Evolutionary conservation across 2,113 vertebrate genomes (phyloP).

Genomic region (Protobothrops flavoviridis): DNA sequence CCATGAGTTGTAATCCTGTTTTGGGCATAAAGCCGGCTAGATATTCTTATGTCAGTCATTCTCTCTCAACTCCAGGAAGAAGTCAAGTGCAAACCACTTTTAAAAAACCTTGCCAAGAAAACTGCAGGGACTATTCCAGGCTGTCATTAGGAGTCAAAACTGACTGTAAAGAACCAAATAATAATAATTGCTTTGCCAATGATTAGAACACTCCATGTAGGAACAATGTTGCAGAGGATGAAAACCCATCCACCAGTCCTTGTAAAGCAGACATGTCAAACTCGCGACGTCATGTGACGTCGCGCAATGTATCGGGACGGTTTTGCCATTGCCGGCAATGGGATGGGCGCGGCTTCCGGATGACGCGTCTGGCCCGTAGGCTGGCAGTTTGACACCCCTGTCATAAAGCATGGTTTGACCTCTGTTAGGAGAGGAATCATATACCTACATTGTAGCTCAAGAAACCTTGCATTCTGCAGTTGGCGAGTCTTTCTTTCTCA

Average conservation of each 20-base stretch:
- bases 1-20: too few relatives aligned
- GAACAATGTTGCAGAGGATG: background rate
- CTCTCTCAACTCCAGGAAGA: background rate
- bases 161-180: too few relatives aligned
- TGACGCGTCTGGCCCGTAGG: too few relatives aligned
- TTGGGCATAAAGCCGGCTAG: too few relatives aligned
- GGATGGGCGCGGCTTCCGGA: too few relatives aligned
- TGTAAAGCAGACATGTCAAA: background rate
- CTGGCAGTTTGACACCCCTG: too few relatives aligned
- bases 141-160: too few relatives aligned
- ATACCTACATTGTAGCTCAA: background rate
- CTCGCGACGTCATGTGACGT: too few relatives aligned
- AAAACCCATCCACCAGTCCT: background rate
- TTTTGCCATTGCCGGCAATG: too few relatives aligned
- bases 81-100: background rate
- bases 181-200: background rate
- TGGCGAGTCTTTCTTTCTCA: background rate
- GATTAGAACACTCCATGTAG: background rate
- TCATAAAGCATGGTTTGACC: background rate
- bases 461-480: background rate
- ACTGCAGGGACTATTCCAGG: too few relatives aligned
- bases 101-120: too few relatives aligned
- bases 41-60: background rate
- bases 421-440: background rate
- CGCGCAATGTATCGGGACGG: too few relatives aligned